Evolutionary conservation across 2,888 invertebrate genomes (phyloP).

Genomic region (Drosophila eohydei): DNA sequence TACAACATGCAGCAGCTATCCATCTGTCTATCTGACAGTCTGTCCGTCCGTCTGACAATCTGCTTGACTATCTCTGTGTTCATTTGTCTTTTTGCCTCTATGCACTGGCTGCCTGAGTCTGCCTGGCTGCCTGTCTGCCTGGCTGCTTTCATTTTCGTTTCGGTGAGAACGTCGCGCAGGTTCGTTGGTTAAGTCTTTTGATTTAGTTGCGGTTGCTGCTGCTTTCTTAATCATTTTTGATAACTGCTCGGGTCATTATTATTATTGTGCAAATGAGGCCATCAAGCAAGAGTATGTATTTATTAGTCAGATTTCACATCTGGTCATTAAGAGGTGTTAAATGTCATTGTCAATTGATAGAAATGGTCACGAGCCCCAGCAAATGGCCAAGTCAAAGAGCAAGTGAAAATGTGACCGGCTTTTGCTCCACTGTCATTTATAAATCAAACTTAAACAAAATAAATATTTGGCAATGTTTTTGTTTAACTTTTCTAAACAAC

Average conservation of each 20-base stretch:
- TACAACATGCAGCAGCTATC: conserved; percentile 53
- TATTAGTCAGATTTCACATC: conserved; percentile 66
- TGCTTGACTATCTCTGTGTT: conserved; percentile 37
- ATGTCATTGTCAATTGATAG: conserved; percentile 61
- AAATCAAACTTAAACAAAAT: conserved; percentile 15
- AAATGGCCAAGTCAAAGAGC: conserved; percentile 42
- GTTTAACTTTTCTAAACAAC: conserved; percentile 35
- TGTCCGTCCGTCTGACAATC: conserved; percentile 18
- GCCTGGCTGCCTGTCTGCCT: conserved; percentile 24
- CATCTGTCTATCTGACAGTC: conserved; percentile 52
- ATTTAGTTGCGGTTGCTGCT: conserved; percentile 41
- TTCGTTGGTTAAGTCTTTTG: conserved; percentile 70
- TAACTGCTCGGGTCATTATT: conserved; percentile 22
- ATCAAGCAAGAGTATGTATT: conserved; percentile 42
- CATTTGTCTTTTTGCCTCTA: conserved; percentile 31
- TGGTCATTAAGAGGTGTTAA: conserved; percentile 60
- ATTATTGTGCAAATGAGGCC: conserved; percentile 51
- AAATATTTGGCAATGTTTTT: conserved; percentile 45
- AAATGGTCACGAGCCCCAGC: conserved; percentile 38
- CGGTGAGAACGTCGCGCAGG: conserved; percentile 64
- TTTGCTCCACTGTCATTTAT: conserved; percentile 49
- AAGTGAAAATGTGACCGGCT: conserved; percentile 45
- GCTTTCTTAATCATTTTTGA: conserved; percentile 58
- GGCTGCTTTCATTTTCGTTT: conserved; percentile 70
- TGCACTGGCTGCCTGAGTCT: background rate